Evolutionary conservation across 2,113 vertebrate species (phyloP), one percentile per base, ranked within the genome.

Genomic region (Hylia prasina): DNA sequence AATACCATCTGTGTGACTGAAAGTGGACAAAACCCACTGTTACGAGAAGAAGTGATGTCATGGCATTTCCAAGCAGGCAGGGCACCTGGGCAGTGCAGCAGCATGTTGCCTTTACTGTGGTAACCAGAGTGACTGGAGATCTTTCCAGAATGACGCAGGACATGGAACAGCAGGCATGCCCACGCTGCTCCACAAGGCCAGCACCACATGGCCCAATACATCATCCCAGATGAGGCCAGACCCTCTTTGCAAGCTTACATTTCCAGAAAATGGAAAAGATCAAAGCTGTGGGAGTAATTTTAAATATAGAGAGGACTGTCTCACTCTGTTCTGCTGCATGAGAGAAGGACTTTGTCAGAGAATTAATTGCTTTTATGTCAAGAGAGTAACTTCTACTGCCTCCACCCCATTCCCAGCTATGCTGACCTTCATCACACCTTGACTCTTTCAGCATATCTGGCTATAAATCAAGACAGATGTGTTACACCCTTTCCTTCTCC

Each of bases 241-340:
- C 40, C 54, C 60, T 81, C 56, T 80, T 37, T 61, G 65, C 69
- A 84, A 63, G 60, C 76, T 78, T 42, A 71, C n/a, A 35, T 75
- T 93, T 93, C 86, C 91, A 93, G 83, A 90, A 93, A 88, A 87
- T 69, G 42, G 66, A 75, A 92, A 79, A 94, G 92, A 95, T 93
- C 90, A 95, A 97, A 96, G 88, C 80, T 39, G 53, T 81, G 58
- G 53, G 91, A 93, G 81, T 89, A 64, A 53, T 89, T 76, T 64
- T 68, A 91, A 70, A 94, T 48, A 75, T 30, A 57, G 22, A 70
- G 40, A 85, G 35, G 65, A 84, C 70, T 69, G 56, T 15, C 50
- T 86, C 25, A 18, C 63, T 90, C 61, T 79, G 48, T 51, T 90
- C 82, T 88, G 56, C 71, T 48, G 35, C 78, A 39, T 17, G 44